These are phyloP conservation scores for Malachius bipustulatus DNA, from an alignment of 2,888 invertebrate genomes.

Conservation along the genomic window DNA sequence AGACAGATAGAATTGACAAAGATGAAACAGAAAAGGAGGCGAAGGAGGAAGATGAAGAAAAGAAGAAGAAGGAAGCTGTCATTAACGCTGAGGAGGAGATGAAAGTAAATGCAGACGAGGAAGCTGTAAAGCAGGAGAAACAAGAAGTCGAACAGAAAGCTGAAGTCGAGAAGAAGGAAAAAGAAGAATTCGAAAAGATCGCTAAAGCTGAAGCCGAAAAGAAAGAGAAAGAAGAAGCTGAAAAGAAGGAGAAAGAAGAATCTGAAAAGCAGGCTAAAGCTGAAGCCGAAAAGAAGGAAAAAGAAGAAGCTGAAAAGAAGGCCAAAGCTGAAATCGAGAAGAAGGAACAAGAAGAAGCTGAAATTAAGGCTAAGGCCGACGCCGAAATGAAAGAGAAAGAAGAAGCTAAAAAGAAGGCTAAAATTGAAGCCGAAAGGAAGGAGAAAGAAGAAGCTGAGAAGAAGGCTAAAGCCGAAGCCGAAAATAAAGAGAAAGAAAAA, in stretches of 20 bases:
- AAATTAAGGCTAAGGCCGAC: constrained; percentile 11
- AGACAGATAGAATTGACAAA: constrained; percentile 11
- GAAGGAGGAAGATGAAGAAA: constrained; percentile 10
- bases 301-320: constrained; percentile 34
- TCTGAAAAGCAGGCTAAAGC: constrained; percentile 34
- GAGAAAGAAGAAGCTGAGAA: too few species aligned
- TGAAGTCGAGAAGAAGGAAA: constrained; percentile 10
- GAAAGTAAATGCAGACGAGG: constrained; percentile 8
- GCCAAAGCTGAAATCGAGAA: constrained; percentile 18
- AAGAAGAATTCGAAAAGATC: constrained; percentile 32
- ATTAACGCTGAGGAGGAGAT: too few species aligned
- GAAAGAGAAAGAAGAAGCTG: constrained; percentile 25
- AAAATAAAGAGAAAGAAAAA: too few species aligned
- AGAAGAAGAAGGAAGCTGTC: constrained; percentile 11
- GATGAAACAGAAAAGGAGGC: constrained; percentile 13
- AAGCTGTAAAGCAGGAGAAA: constrained; percentile 12
- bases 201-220: constrained; percentile 28
- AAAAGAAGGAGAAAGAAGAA: constrained; percentile 17
- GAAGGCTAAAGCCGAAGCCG: too few species aligned
- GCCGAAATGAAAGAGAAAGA: constrained; percentile 9
- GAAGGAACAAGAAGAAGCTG: constrained; percentile 14
- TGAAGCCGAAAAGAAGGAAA: constrained; percentile 31
- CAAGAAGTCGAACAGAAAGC: constrained; percentile 11
- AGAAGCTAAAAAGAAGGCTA: constrained; percentile 10
- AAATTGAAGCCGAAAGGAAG: too few species aligned